These are phyloP conservation scores for Rhynchonema sp. DNA, from an alignment of 2,888 invertebrate species.

Conservation along the genomic window DNA sequence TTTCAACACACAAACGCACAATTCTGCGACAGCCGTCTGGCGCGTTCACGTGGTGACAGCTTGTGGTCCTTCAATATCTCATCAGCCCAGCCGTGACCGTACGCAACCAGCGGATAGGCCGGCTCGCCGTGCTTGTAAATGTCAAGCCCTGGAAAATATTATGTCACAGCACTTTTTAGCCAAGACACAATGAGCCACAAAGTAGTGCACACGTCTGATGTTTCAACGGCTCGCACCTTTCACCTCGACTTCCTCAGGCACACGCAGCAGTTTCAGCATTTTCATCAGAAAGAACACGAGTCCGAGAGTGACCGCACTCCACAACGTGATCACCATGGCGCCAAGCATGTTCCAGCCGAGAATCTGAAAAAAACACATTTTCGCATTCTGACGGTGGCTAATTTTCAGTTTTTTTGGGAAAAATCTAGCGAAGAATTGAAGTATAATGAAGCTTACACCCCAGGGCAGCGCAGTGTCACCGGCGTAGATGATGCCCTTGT, in stretches of 20 bases:
- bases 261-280: slow-evolving; percentile 17
- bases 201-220: neutral
- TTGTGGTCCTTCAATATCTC: neutral
- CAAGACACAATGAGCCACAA: neutral
- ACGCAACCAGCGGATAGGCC: slow-evolving; percentile 32
- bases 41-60: neutral
- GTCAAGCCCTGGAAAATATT: slow-evolving; percentile 29
- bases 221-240: slow-evolving; percentile 17
- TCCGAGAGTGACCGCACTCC: slow-evolving; percentile 27
- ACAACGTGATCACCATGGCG: slow-evolving; percentile 26
- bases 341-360: slow-evolving; percentile 30
- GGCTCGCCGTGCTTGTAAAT: slow-evolving; percentile 34
- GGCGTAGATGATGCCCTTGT: neutral
- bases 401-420: too few species aligned
- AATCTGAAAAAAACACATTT: slow-evolving; percentile 17
- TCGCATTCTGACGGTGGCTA: too few species aligned
- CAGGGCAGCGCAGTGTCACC: too few species aligned
- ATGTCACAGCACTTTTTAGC: neutral
- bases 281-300: slow-evolving; percentile 30
- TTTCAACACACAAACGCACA: neutral
- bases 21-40: neutral
- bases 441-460: too few species aligned
- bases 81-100: slow-evolving; percentile 25
- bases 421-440: too few species aligned
- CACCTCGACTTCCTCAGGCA: slow-evolving; percentile 19